Percentiles rank a stretch among this genome's conserved stretches.
Evolutionary conservation across 2,888 invertebrate species (phyloP).

Genomic region (Trachelus iudaicus): DNA sequence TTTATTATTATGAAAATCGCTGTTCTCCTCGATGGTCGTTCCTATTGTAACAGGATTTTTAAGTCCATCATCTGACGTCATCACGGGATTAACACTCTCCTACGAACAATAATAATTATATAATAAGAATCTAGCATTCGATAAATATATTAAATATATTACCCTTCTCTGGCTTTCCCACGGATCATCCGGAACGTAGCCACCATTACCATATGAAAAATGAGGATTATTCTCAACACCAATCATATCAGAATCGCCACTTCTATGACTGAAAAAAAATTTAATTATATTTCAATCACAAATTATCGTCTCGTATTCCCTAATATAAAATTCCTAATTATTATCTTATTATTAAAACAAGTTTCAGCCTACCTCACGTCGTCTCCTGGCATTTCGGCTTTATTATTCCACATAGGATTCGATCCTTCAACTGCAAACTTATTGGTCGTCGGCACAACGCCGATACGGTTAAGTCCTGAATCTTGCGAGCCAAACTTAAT

Average conservation of each 20-base stretch:
- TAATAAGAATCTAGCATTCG: not conserved
- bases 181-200: conserved; percentile 32
- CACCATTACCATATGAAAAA: conserved; percentile 66
- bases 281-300: not conserved
- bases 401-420: conserved; percentile 76
- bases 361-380: conserved; percentile 65
- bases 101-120: not conserved
- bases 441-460: conserved; percentile 76
- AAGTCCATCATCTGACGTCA: not conserved
- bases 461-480: conserved; percentile 71
- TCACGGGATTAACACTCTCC: conserved; percentile 15
- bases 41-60: not conserved
- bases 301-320: not conserved
- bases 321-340: not conserved
- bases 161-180: conserved; percentile 17
- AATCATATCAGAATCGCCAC: conserved; percentile 75
- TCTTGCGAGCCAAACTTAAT: conserved; percentile 75
- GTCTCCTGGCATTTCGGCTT: conserved; percentile 68
- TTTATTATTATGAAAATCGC: not conserved
- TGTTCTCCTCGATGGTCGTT: not conserved
- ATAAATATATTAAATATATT: not conserved
- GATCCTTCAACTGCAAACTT: conserved; percentile 77
- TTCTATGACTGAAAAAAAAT: conserved; percentile 67
- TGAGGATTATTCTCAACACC: conserved; percentile 76
- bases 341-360: not conserved